phyloP scores from a whole-genome alignment of 2,797 vertebrate genomes.

The Discoglossus pictus region DNA sequence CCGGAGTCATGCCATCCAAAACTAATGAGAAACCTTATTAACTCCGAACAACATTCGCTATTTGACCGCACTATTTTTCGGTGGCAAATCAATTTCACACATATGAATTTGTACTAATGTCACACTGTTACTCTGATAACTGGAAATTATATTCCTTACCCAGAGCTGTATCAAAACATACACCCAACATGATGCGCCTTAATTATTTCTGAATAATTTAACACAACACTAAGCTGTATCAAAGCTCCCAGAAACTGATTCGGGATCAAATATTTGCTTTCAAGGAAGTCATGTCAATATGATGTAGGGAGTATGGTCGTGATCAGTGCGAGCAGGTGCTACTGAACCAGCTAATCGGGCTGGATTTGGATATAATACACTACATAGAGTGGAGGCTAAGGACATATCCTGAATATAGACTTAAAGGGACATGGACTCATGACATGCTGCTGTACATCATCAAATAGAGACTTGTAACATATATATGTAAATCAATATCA shows the following conservation, averaged over 20 bases:
- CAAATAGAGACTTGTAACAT: too few relatives aligned
- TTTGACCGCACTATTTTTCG: constrained; percentile 47
- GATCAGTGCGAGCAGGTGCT: not conserved
- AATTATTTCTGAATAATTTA: constrained; percentile 54
- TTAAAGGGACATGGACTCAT: too few relatives aligned
- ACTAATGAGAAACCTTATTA: constrained; percentile 50
- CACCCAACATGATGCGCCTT: constrained; percentile 43
- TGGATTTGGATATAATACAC: too few relatives aligned
- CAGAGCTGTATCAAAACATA: constrained; percentile 48
- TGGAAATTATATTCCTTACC: constrained; percentile 49
- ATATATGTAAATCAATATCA: too few relatives aligned
- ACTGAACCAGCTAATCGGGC: too few relatives aligned
- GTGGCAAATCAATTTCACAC: constrained; percentile 51
- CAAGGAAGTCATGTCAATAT: constrained; percentile 36
- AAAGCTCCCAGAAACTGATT: constrained; percentile 30
- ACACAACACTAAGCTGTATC: constrained; percentile 48
- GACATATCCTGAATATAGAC: too few relatives aligned
- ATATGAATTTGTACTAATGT: constrained; percentile 48
- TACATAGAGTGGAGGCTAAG: too few relatives aligned
- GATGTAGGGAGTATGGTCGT: constrained; percentile 12
- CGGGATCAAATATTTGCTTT: constrained; percentile 38
- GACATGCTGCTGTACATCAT: too few relatives aligned
- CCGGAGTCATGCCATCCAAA: constrained; percentile 13
- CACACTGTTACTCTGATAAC: constrained; percentile 48
- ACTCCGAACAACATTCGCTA: constrained; percentile 38